These are phyloP conservation scores for Cydia strobilella DNA, from an alignment of 1,140 invertebrate species.

Conservation along the genomic window DNA sequence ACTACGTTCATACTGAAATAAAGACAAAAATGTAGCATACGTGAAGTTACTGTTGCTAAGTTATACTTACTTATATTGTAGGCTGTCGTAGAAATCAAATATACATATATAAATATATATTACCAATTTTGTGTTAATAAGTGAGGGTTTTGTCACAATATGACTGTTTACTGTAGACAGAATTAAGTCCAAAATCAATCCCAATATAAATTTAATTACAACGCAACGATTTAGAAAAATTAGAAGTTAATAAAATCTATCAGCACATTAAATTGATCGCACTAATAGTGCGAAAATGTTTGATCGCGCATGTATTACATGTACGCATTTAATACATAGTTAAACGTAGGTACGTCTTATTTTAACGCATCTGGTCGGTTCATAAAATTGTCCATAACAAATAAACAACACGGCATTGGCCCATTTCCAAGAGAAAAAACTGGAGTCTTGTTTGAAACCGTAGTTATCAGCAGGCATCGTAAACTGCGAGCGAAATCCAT, in stretches of 20 bases:
- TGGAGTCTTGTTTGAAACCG: slow-evolving; percentile 44
- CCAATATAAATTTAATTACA: not conserved
- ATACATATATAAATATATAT: no score
- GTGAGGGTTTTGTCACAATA: no score
- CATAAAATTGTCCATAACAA: slow-evolving; percentile 69
- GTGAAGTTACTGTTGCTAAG: no score
- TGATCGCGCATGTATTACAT: slow-evolving; percentile 38
- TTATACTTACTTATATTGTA: no score
- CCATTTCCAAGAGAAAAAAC: slow-evolving; percentile 53
- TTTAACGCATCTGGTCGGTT: slow-evolving; percentile 57
- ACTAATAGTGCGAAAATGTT: slow-evolving; percentile 34
- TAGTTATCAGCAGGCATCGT: no score
- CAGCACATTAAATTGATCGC: slow-evolving; percentile 34
- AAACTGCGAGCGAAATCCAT: no score
- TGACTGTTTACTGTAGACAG: no score
- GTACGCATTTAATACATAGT: slow-evolving; percentile 42
- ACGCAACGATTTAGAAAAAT: not conserved
- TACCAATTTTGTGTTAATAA: no score
- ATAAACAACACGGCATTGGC: slow-evolving; percentile 61
- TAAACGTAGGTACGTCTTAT: slow-evolving; percentile 44
- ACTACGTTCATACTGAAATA: no score
- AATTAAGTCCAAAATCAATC: no score
- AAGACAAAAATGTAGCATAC: no score
- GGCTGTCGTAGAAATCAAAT: no score
- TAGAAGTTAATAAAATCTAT: slow-evolving; percentile 18